Evolutionary conservation across 2,797 vertebrate species (phyloP).

Genomic region (Gymnothorax reevesii): DNA sequence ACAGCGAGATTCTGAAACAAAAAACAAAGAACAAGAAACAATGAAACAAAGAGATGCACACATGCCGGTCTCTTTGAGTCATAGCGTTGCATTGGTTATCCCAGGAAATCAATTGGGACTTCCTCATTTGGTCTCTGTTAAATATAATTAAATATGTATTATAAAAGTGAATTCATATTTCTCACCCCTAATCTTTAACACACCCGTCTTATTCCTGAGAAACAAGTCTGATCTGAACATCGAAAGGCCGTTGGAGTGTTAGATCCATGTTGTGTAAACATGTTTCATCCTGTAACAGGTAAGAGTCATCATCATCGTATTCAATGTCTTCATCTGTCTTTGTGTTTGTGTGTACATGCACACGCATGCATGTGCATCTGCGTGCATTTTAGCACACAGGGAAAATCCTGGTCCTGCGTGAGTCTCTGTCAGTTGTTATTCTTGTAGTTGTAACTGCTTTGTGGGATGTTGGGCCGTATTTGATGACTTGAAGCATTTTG

Average conservation of each 20-base stretch:
- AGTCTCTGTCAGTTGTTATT: not conserved
- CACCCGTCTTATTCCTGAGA: slow-evolving; percentile 34
- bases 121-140: not conserved
- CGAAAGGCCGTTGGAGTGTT: slow-evolving; percentile 51
- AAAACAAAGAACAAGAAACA: not conserved
- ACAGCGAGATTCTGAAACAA: not conserved
- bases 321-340: slow-evolving; percentile 16
- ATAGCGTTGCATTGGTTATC: not conserved
- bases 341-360: slow-evolving; percentile 1
- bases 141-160: not conserved
- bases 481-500: not conserved
- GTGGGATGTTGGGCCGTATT: not conserved
- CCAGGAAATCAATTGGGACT: not conserved
- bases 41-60: no score
- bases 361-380: not conserved
- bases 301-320: slow-evolving; percentile 49
- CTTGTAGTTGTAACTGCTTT: not conserved
- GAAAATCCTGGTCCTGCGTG: slow-evolving; percentile 10
- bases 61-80: not conserved
- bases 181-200: slow-evolving; percentile 18
- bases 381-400: not conserved
- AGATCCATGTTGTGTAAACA: slow-evolving; percentile 46
- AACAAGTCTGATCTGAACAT: slow-evolving; percentile 18
- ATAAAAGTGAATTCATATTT: not conserved
- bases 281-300: slow-evolving; percentile 57